Evolutionary conservation across 2,797 vertebrate genomes (phyloP).

Genomic region (Mus spretus): DNA sequence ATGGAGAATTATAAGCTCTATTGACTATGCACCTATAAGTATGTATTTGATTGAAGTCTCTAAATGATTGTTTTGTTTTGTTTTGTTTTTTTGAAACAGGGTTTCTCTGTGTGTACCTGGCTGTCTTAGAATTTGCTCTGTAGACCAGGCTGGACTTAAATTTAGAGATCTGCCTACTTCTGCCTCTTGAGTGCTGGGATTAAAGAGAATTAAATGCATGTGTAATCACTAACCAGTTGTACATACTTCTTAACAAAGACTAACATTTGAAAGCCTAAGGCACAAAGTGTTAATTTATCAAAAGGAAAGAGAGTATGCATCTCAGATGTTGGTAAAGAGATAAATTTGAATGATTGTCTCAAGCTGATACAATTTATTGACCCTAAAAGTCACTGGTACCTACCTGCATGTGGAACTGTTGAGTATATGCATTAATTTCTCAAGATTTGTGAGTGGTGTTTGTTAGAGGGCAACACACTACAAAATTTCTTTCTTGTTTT

Average conservation of each 20-base stretch:
- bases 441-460: neutral
- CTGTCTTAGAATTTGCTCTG: neutral
- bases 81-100: neutral
- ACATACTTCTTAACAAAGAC: neutral
- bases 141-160: neutral
- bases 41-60: neutral
- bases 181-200: neutral
- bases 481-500: neutral
- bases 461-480: neutral
- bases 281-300: neutral
- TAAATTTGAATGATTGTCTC: conserved; percentile 19
- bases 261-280: neutral
- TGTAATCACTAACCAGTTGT: neutral
- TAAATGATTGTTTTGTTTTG: neutral
- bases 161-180: neutral
- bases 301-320: neutral
- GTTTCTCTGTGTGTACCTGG: neutral
- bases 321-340: neutral
- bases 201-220: neutral
- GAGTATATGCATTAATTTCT: neutral
- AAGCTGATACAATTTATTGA: conserved; percentile 33
- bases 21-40: neutral
- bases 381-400: conserved; percentile 12
- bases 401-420: neutral
- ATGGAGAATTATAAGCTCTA: neutral